These are phyloP conservation scores for Pentalonia nigronervosa DNA, from an alignment of 1,140 invertebrate genomes.

Conservation along the genomic window DNA sequence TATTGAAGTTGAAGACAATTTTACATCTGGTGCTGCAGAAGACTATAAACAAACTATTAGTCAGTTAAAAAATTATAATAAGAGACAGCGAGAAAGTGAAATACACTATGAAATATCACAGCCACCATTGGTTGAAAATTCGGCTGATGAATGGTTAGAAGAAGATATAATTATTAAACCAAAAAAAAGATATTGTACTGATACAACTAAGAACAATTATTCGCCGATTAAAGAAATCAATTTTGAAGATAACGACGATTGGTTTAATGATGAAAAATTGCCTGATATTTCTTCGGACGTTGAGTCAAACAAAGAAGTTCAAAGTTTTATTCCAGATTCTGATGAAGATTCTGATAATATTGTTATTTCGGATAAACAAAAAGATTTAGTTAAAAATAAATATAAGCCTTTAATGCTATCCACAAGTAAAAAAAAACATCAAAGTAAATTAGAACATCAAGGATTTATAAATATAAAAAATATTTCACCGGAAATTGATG, in stretches of 20 bases:
- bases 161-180: constrained; percentile 45
- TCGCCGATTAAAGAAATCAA: background rate
- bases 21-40: constrained; percentile 41
- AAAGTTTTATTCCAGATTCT: background rate
- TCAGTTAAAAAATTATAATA: constrained; percentile 51
- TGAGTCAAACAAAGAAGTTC: background rate
- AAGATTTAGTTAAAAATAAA: background rate
- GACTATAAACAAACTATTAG: constrained; percentile 59
- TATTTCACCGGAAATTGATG: background rate
- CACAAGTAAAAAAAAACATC: constrained; percentile 33
- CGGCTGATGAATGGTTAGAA: constrained; percentile 51
- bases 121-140: constrained; percentile 37
- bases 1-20: background rate
- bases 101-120: constrained; percentile 25
- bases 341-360: constrained; percentile 49
- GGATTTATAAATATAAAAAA: constrained; percentile 38
- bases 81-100: constrained; percentile 39
- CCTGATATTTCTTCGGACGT: background rate
- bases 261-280: background rate
- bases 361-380: constrained; percentile 6
- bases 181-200: constrained; percentile 54
- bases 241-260: constrained; percentile 20
- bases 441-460: constrained; percentile 55
- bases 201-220: background rate
- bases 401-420: constrained; percentile 41